Percentiles rank a stretch among this genome's conserved stretches.
phyloP scores from a whole-genome alignment of 2,797 vertebrate genomes.

The Chlorospingus semifuscus region DNA sequence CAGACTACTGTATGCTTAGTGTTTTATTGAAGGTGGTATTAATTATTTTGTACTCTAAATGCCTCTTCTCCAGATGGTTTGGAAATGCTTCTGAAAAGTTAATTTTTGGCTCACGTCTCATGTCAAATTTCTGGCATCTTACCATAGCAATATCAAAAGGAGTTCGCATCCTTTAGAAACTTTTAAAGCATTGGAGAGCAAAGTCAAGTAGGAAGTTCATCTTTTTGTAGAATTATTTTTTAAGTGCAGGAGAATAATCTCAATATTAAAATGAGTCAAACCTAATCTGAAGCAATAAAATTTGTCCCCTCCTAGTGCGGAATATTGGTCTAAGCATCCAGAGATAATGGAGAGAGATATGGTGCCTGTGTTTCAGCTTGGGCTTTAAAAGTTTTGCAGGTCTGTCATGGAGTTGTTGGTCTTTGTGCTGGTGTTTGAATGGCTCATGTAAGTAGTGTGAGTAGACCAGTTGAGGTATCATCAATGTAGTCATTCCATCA shows the following conservation, averaged over 20 bases:
- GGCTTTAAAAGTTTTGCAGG: neutral
- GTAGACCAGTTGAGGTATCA: neutral
- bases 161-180: conserved; percentile 3
- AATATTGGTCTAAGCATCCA: neutral
- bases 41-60: conserved; percentile 46
- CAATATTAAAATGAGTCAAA: neutral
- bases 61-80: conserved; percentile 53
- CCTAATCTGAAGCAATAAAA: neutral
- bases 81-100: conserved; percentile 63
- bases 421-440: neutral
- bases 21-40: conserved; percentile 37
- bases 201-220: neutral
- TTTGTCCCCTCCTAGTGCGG: neutral
- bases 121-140: conserved; percentile 42
- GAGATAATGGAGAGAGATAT: neutral
- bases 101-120: conserved; percentile 29
- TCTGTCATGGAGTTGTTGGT: neutral
- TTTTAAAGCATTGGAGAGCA: neutral
- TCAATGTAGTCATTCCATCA: neutral
- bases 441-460: neutral
- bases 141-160: conserved; percentile 5
- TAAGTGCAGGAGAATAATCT: neutral
- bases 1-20: conserved; percentile 23
- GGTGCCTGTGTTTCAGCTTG: neutral
- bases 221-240: neutral